Conservation (phyloP, 2,113 vertebrate species). For the Podarcis cretensis region DNA sequence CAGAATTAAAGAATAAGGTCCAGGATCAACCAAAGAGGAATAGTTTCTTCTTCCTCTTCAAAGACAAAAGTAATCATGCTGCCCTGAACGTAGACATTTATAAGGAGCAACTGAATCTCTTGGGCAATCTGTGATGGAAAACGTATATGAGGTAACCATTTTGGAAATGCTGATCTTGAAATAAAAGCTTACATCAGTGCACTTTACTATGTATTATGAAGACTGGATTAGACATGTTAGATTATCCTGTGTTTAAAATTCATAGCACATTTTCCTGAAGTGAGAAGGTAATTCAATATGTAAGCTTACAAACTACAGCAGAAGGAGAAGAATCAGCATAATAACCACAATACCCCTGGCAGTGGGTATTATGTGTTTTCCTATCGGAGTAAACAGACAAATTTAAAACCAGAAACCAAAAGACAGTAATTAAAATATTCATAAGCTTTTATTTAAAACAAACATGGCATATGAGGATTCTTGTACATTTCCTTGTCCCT, state of each 20-base stretch:
- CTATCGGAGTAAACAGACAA: neutral
- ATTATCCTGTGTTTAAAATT: constrained; percentile 24
- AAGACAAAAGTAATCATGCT: neutral
- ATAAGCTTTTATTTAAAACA: neutral
- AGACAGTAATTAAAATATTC: constrained; percentile 13
- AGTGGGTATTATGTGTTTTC: neutral
- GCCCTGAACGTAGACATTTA: neutral
- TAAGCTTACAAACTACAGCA: neutral
- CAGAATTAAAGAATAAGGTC: neutral
- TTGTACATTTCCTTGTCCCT: neutral
- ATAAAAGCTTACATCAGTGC: neutral
- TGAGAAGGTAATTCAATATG: neutral
- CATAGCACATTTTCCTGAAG: constrained; percentile 1
- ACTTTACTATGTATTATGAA: neutral
- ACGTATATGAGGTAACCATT: neutral
- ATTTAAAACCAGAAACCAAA: constrained; percentile 22
- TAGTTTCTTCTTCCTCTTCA: neutral
- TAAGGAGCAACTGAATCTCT: neutral
- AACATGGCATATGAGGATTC: neutral
- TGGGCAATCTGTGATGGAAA: neutral
- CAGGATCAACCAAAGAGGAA: neutral
- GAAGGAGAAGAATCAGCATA: neutral
- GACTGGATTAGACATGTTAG: neutral
- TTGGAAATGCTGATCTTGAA: neutral
- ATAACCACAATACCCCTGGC: neutral